These are phyloP conservation scores for Ceyx margarethae DNA, from an alignment of 2,113 vertebrate species.

Conservation along the genomic window DNA sequence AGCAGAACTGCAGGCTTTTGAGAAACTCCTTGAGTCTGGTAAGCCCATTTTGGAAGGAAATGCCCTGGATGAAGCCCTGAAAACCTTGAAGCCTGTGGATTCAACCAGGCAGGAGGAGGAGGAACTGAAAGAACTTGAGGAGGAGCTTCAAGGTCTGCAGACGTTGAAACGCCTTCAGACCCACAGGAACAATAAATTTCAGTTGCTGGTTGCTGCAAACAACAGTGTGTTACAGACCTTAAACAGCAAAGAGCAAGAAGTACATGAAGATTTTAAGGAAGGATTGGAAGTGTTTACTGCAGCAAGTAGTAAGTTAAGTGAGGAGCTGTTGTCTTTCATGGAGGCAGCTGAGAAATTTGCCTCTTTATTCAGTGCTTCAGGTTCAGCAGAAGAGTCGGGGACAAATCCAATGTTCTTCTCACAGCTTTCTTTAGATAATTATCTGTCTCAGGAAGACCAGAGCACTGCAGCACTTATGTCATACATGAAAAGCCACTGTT, in stretches of 20 bases:
- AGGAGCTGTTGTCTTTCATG: slow-evolving; percentile 73
- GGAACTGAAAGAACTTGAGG: slow-evolving; percentile 76
- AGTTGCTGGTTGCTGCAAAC: slow-evolving; percentile 71
- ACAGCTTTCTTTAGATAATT: slow-evolving; percentile 81
- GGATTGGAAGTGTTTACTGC: slow-evolving; percentile 62
- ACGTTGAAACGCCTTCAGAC: slow-evolving; percentile 81
- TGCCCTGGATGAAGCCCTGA: slow-evolving; percentile 82
- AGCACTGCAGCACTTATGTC: slow-evolving; percentile 80
- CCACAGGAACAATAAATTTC: slow-evolving; percentile 78
- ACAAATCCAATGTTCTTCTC: slow-evolving; percentile 75
- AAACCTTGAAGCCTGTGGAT: slow-evolving; percentile 69
- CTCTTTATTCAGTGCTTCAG: slow-evolving; percentile 66
- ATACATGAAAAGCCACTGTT: slow-evolving; percentile 79
- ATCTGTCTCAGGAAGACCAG: slow-evolving; percentile 83
- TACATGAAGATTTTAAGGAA: slow-evolving; percentile 66
- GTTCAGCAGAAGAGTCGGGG: not conserved
- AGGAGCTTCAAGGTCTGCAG: slow-evolving; percentile 77
- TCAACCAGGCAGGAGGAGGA: slow-evolving; percentile 51
- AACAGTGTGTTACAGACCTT: slow-evolving; percentile 69
- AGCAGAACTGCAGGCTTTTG: slow-evolving; percentile 80
- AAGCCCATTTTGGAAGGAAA: slow-evolving; percentile 82
- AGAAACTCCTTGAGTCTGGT: slow-evolving; percentile 71
- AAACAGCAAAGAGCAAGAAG: slow-evolving; percentile 59
- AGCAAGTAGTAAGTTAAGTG: slow-evolving; percentile 74
- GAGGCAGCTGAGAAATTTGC: slow-evolving; percentile 73